Evolutionary conservation across 1,140 invertebrate species (phyloP).

Genomic region (Batillaria attramentaria): DNA sequence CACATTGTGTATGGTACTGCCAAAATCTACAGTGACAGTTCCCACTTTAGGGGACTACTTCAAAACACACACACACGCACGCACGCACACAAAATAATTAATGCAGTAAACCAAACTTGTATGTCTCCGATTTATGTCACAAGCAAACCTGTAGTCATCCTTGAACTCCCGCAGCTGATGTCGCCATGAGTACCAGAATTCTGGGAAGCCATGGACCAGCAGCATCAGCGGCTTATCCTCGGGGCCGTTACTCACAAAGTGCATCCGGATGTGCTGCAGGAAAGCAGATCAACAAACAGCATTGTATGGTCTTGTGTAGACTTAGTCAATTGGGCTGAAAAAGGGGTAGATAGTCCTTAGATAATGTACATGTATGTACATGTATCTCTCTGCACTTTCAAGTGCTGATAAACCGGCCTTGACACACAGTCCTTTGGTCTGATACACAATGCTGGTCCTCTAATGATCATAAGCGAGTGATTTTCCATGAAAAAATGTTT

Average conservation of each 20-base stretch:
- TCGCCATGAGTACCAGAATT: constrained; percentile 74
- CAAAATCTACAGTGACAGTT: too few species aligned
- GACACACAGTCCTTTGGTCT: too few species aligned
- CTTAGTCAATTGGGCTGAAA: too few species aligned
- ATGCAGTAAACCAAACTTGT: neutral
- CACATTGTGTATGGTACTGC: too few species aligned
- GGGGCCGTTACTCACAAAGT: constrained; percentile 71
- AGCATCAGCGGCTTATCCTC: constrained; percentile 70
- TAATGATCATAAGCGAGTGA: too few species aligned
- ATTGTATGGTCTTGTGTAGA: too few species aligned
- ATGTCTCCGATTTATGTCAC: neutral
- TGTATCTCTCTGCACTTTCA: neutral
- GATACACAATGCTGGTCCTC: too few species aligned
- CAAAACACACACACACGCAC: neutral
- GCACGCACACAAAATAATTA: neutral
- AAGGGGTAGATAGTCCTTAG: too few species aligned
- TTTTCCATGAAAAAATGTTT: too few species aligned
- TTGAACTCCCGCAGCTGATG: constrained; percentile 70
- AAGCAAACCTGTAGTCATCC: constrained; percentile 64
- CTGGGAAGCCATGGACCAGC: constrained; percentile 74
- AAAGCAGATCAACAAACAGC: too few species aligned
- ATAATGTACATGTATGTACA: constrained; percentile 10
- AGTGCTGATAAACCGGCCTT: too few species aligned
- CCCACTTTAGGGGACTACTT: neutral
- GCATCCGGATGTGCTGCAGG: constrained; percentile 65